A percentile compares a stretch with the other conserved stretches of the same genome.
phyloP scores from a whole-genome alignment of 2,113 vertebrate genomes.

The Actenoides hombroni region DNA sequence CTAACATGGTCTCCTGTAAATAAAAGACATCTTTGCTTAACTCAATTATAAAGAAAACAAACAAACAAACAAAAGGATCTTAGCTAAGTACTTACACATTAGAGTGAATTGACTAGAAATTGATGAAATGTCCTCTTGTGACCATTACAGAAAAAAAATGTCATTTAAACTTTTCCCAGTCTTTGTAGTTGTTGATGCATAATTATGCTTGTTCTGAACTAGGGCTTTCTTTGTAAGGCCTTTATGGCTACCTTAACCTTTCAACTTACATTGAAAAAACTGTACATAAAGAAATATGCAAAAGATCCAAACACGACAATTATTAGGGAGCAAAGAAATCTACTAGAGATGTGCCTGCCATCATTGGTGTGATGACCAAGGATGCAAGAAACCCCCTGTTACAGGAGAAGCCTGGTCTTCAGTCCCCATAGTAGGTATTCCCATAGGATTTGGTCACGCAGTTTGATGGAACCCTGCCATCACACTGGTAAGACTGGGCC shows the following conservation, averaged over 20 bases:
- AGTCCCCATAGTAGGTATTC: neutral
- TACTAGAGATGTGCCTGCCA: neutral
- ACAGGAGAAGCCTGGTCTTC: neutral
- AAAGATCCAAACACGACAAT: neutral
- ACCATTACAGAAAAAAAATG: neutral
- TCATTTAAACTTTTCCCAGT: neutral
- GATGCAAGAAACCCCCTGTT: neutral
- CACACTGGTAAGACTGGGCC: neutral
- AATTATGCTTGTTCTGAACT: neutral
- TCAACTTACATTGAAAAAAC: neutral
- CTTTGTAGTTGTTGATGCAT: neutral
- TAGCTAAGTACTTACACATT: neutral
- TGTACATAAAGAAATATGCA: neutral
- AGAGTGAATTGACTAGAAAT: conserved; percentile 8
- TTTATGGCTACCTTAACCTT: neutral
- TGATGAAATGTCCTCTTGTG: neutral
- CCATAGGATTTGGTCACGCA: neutral
- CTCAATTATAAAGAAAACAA: neutral
- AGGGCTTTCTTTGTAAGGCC: neutral
- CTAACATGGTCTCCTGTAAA: conserved; percentile 20
- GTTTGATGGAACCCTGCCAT: neutral
- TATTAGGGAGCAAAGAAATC: neutral
- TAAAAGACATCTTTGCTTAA: conserved; percentile 8
- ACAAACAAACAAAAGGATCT: neutral
- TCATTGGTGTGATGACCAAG: neutral